Conservation (phyloP, 2,797 vertebrate species). For the Neomorphus geoffroyi region DNA sequence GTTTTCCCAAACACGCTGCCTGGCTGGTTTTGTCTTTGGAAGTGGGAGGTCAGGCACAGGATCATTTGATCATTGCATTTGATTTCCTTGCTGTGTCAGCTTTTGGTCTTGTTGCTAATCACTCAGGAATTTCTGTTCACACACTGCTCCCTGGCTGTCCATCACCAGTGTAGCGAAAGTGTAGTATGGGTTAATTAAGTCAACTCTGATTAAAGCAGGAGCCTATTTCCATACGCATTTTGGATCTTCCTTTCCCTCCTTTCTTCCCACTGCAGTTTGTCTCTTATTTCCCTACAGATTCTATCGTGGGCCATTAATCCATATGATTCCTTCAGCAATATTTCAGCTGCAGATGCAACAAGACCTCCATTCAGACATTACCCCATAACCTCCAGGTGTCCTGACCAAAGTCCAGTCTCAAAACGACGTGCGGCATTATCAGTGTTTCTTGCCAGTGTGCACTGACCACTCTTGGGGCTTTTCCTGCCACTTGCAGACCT, state of each 20-base stretch:
- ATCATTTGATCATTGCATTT: rapidly evolving
- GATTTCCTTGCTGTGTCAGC: not conserved
- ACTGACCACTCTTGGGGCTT: rapidly evolving
- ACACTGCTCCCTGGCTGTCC: not conserved
- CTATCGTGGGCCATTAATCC: not conserved
- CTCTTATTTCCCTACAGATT: not conserved
- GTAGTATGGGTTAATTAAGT: not conserved
- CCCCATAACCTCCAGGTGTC: rapidly evolving
- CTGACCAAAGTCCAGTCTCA: rapidly evolving
- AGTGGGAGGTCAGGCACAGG: not conserved
- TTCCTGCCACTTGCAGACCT: not conserved
- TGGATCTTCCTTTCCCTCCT: not conserved
- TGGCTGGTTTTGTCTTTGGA: too few species aligned
- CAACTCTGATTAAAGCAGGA: not conserved
- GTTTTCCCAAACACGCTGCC: rapidly evolving
- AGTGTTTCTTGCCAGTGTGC: rapidly evolving
- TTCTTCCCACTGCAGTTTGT: not conserved
- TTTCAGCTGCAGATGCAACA: not conserved
- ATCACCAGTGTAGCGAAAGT: not conserved
- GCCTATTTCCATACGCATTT: not conserved
- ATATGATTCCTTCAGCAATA: not conserved
- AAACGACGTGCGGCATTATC: rapidly evolving
- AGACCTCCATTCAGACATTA: not conserved
- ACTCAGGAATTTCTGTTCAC: rapidly evolving
- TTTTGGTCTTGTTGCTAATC: not conserved